Base-by-base conservation (phyloP, 2,888 invertebrate species). In the Epinotia bilunana region DNA sequence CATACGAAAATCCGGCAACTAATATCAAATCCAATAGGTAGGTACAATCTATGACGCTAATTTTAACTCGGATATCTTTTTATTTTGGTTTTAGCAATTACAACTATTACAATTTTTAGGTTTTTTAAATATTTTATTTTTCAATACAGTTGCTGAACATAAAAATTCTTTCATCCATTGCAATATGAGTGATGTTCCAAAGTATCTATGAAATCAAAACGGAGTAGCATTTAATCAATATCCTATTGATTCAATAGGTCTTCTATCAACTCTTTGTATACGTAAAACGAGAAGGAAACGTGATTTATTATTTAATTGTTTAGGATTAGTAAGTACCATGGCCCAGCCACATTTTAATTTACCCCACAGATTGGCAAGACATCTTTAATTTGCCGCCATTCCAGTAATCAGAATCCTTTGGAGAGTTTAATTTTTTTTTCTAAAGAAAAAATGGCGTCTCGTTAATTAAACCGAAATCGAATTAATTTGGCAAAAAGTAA, bases 401-500 rank as follows among this genome's bases (percentile, higher is more conserved):
- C 88, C 85, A 84, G 86, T 89, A 89, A 90, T 90, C 90, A 90
- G 83, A 89, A 90, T 87, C 87, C 91, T 91, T 90, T 84, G 83
- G 88, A 89, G 90, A 90, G 84, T 89, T 87, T 83, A 86, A 84
- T 85, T 90, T 83, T 83, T 87, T 88, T 74, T 78, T 88, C 79
- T 86, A 90, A 90, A 88, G 87, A 91, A 91, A 91, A 74, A 74
- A 91, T 91, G 90, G 88, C 91, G 88, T 88, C 82, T 83, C 89
- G 90, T 91, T 92, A 91, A 92, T 92, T 91, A 91, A 91, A 91
- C 89, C 86, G 87, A 90, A 91, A 92, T 92, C 91, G 90, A 92
- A 91, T 92, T 91, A 91, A 91, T 90, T 89, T 74, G 64, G 90
- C 85, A 83, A 83, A 84, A 84, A 81, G 82, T 82, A 90, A 88